Conservation (phyloP, 37 sponge, comb jelly and placozoan genomes). For the Halisarca cf. caerulea region DNA sequence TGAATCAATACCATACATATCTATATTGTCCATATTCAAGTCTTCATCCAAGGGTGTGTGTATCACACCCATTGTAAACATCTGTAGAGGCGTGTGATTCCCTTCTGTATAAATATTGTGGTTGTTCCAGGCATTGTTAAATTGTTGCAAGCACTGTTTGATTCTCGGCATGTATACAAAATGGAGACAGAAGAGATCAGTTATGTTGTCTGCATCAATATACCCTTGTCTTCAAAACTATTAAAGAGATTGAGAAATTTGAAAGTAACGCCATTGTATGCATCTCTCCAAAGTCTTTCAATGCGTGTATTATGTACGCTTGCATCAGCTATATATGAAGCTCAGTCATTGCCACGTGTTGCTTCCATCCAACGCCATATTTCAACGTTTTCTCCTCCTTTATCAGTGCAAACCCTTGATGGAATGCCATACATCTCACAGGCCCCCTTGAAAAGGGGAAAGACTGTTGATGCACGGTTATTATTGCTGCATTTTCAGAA, state of each 20-base stretch:
- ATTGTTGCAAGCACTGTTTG: not conserved
- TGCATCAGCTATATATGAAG: conserved; percentile 29
- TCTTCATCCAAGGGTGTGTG: not conserved
- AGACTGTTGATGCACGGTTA: conserved; percentile 29
- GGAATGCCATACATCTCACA: conserved; percentile 33
- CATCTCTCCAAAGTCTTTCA: conserved; percentile 47
- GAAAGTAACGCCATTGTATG: not conserved
- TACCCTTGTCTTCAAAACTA: conserved; percentile 21
- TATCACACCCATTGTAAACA: not conserved
- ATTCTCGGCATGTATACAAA: conserved; percentile 30
- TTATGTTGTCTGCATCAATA: not conserved
- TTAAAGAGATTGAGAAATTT: conserved; percentile 2
- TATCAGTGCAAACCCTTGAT: conserved; percentile 40
- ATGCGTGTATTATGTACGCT: conserved; percentile 50
- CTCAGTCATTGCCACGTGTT: conserved; percentile 14
- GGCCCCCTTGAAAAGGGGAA: not conserved
- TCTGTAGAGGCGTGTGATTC: conserved; percentile 1
- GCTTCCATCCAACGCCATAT: conserved; percentile 31
- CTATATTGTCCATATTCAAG: not conserved
- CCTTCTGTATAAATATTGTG: not conserved
- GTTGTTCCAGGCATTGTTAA: conserved; percentile 25
- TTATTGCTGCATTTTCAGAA: conserved; percentile 24
- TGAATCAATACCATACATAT: conserved; percentile 1
- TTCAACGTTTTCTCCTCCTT: conserved; percentile 43
- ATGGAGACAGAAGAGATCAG: conserved; percentile 39